Evolutionary conservation across 2,113 vertebrate genomes (phyloP).

Genomic region (Helogale parvula): DNA sequence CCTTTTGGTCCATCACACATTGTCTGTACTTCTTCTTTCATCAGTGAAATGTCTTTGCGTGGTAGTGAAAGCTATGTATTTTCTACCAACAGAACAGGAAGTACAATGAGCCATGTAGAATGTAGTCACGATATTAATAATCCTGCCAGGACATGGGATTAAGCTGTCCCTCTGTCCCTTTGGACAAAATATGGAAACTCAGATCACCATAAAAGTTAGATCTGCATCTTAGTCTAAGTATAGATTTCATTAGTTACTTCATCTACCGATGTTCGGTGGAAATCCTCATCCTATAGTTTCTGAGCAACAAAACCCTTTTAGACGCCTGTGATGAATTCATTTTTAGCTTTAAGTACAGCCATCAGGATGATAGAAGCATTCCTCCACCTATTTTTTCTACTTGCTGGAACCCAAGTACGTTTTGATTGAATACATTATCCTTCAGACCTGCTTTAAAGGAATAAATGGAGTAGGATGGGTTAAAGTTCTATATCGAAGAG

Average conservation of each 20-base stretch:
- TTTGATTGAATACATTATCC: not conserved
- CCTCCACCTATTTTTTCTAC: not conserved
- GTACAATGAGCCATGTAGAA: not conserved
- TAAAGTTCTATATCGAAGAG: not conserved
- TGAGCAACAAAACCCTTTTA: constrained; percentile 12
- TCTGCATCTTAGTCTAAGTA: not conserved
- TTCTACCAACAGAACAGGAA: not conserved
- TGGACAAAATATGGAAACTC: not conserved
- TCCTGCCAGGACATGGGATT: not conserved
- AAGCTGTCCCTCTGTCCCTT: not conserved
- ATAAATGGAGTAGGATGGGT: not conserved
- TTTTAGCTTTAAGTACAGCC: constrained; percentile 23
- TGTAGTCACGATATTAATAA: not conserved
- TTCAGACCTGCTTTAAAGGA: not conserved
- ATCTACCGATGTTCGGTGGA: constrained; percentile 9
- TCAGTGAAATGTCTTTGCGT: not conserved
- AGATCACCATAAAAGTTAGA: not conserved
- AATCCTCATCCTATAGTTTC: constrained; percentile 35
- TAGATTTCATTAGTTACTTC: constrained; percentile 40
- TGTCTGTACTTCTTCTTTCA: not conserved
- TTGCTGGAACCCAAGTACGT: not conserved
- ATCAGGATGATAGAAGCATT: not conserved
- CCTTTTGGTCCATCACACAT: not conserved
- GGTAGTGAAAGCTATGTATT: not conserved
- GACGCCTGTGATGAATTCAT: not conserved